Evolutionary conservation across 2,888 invertebrate species (phyloP).

Genomic region (Tolmerus cingulatus): DNA sequence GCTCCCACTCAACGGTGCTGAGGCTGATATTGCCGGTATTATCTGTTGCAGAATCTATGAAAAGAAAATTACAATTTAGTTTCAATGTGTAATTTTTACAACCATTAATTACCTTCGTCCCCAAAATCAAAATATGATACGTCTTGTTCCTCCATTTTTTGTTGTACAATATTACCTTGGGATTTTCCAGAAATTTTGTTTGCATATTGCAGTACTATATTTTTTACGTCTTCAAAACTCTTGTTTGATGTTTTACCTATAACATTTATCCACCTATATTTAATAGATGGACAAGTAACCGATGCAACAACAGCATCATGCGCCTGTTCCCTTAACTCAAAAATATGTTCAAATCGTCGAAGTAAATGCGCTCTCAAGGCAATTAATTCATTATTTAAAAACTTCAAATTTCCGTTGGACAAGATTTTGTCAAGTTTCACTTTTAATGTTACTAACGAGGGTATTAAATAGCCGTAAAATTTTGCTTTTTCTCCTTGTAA

Average conservation of each 20-base stretch:
- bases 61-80: background rate
- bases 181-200: background rate
- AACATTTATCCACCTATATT: constrained; percentile 45
- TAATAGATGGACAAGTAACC: constrained; percentile 46
- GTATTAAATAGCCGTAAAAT: constrained; percentile 47
- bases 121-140: background rate
- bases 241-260: constrained; percentile 20
- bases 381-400: constrained; percentile 12
- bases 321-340: constrained; percentile 34
- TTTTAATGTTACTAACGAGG: constrained; percentile 46
- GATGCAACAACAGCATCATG: constrained; percentile 46
- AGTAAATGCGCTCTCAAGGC: background rate
- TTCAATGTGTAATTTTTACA: background rate
- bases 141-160: background rate
- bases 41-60: background rate
- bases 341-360: constrained; percentile 44
- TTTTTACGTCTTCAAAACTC: background rate
- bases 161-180: background rate
- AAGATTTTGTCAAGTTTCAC: constrained; percentile 37
- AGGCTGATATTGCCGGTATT: background rate
- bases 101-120: background rate
- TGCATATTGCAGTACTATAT: constrained; percentile 7
- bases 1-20: constrained; percentile 1
- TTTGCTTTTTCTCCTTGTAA: constrained; percentile 33
- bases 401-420: background rate